Evolutionary conservation across 2,113 vertebrate species (phyloP).

Genomic region (Glaucidium brasilianum): DNA sequence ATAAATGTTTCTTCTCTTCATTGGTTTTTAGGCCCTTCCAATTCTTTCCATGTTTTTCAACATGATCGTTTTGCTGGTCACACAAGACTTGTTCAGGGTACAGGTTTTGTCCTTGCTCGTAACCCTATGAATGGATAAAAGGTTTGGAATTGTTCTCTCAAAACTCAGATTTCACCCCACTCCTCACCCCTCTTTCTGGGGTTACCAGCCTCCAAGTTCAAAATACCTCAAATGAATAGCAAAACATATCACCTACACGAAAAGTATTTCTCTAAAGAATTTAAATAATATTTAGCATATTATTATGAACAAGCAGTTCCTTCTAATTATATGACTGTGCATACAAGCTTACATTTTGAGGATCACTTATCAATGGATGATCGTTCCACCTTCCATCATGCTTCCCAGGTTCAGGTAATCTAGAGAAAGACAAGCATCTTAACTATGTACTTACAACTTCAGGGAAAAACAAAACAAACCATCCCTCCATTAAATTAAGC

Average conservation of each 20-base stretch:
- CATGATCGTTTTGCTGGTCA: conserved; percentile 59
- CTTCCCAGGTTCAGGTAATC: conserved; percentile 72
- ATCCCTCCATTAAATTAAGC: not conserved
- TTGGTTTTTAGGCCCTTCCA: conserved; percentile 71
- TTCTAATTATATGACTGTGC: not conserved
- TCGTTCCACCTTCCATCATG: conserved; percentile 73
- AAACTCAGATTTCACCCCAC: not conserved
- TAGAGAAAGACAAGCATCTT: conserved; percentile 52
- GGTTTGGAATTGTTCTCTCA: not conserved
- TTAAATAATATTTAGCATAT: not conserved
- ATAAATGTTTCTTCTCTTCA: conserved; percentile 62
- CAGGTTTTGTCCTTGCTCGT: conserved; percentile 57
- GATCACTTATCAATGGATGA: conserved; percentile 61
- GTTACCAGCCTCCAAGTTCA: not conserved
- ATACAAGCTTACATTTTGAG: conserved; percentile 68
- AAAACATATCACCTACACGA: not conserved
- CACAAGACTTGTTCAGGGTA: conserved; percentile 68
- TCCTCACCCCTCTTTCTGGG: not conserved
- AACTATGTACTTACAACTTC: not conserved
- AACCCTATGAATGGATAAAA: conserved; percentile 56
- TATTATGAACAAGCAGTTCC: not conserved
- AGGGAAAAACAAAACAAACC: not conserved
- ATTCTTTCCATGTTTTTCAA: conserved; percentile 58
- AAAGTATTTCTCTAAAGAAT: not conserved
- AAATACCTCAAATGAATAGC: not conserved